These are phyloP conservation scores for Pseudocheirus occidentalis DNA, from an alignment of 2,797 vertebrate genomes.

Conservation along the genomic window DNA sequence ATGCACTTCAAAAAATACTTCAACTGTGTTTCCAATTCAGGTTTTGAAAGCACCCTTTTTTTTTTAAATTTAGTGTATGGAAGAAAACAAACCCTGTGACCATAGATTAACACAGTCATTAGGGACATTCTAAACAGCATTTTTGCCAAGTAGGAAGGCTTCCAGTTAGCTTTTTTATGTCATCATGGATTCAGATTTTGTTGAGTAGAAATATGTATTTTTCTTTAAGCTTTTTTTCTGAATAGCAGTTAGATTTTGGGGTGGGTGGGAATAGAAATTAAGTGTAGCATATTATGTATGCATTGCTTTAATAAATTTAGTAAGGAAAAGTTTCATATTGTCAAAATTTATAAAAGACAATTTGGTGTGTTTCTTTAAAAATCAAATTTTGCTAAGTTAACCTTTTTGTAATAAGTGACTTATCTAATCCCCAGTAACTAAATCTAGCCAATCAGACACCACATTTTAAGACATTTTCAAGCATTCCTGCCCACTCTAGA, in stretches of 20 bases:
- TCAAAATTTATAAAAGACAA: conserved; percentile 43
- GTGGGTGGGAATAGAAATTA: conserved; percentile 27
- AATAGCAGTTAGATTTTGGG: conserved; percentile 15
- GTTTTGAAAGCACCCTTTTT: conserved; percentile 23
- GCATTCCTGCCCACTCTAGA: conserved; percentile 32
- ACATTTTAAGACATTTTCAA: conserved; percentile 26
- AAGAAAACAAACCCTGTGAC: conserved; percentile 46
- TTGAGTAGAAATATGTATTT: conserved; percentile 24
- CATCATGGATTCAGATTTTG: conserved; percentile 30
- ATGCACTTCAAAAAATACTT: conserved; percentile 54
- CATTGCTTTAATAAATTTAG: conserved; percentile 42
- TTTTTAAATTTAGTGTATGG: conserved; percentile 38
- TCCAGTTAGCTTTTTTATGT: not conserved
- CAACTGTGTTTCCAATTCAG: conserved; percentile 67
- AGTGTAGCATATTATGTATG: not conserved
- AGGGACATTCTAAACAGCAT: conserved; percentile 32
- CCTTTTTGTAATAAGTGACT: conserved; percentile 9
- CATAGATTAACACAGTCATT: conserved; percentile 55
- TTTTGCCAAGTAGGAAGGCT: conserved; percentile 44
- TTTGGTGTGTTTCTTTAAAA: conserved; percentile 40
- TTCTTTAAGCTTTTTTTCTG: conserved; percentile 44
- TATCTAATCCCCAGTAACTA: conserved; percentile 39
- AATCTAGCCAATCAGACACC: conserved; percentile 7
- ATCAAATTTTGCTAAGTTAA: conserved; percentile 31
- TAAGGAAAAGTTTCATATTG: conserved; percentile 8